phyloP scores from a whole-genome alignment of 2,888 invertebrate genomes.

The Drosophila antonietae region DNA sequence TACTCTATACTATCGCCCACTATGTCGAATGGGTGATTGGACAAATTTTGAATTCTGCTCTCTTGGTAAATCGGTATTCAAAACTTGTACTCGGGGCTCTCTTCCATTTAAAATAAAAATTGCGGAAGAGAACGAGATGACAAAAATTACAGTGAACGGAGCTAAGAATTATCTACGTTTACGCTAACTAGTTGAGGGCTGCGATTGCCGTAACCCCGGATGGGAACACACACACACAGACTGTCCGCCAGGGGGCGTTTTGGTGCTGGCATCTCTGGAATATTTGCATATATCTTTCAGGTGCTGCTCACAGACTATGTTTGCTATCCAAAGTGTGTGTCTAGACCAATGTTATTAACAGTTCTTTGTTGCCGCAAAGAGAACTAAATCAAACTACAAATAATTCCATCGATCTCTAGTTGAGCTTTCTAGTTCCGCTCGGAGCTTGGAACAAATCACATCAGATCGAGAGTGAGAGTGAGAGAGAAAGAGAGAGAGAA shows the following conservation, averaged over 20 bases:
- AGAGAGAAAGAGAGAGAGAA: constrained; percentile 8
- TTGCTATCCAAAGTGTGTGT: constrained; percentile 19
- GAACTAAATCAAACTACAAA: constrained; percentile 31
- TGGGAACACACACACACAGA: constrained; percentile 39
- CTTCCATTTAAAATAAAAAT: constrained; percentile 40
- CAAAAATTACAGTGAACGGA: constrained; percentile 25
- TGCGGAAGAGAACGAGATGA: constrained; percentile 16
- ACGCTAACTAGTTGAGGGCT: constrained; percentile 21
- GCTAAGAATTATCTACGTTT: constrained; percentile 21
- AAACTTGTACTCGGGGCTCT: constrained; percentile 57
- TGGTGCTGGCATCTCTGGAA: constrained; percentile 53
- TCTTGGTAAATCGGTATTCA: constrained; percentile 49
- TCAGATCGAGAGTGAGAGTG: constrained; percentile 7
- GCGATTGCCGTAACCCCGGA: constrained; percentile 39
- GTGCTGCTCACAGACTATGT: constrained; percentile 38
- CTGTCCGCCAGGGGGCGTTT: constrained; percentile 52
- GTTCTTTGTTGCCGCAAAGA: constrained; percentile 28
- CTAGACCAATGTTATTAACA: constrained; percentile 48
- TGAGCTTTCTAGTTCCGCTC: constrained; percentile 30
- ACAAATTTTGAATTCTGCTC: constrained; percentile 58
- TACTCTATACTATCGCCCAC: constrained; percentile 40
- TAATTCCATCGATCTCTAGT: constrained; percentile 37
- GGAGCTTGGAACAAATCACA: constrained; percentile 18
- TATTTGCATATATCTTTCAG: constrained; percentile 67
- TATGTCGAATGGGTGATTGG: constrained; percentile 31